These are phyloP conservation scores for Acanthosepion esculentum DNA, from an alignment of 2,888 invertebrate genomes.

Conservation along the genomic window DNA sequence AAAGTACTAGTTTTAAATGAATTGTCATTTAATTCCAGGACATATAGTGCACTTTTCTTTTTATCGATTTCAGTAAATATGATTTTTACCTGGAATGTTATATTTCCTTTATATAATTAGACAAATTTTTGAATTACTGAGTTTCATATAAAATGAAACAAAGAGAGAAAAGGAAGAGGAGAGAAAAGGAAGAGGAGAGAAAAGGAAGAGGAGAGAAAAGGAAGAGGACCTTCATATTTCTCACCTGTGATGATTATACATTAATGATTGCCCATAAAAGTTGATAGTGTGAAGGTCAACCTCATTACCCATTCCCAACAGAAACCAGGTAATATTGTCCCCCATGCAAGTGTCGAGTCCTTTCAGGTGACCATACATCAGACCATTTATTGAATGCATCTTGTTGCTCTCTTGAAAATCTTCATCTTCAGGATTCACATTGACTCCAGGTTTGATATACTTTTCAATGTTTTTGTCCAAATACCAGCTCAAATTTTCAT, in stretches of 20 bases:
- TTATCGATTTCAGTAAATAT: too few relatives aligned
- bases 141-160: too few relatives aligned
- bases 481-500: conserved; percentile 45
- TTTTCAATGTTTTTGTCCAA: background rate
- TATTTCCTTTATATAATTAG: too few relatives aligned
- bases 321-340: conserved; percentile 51
- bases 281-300: conserved; percentile 53
- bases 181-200: too few relatives aligned
- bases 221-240: background rate
- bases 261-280: conserved; percentile 54
- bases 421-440: conserved; percentile 48
- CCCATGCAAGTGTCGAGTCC: conserved; percentile 51
- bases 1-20: too few relatives aligned
- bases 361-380: conserved; percentile 50
- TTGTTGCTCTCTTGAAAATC: conserved; percentile 51
- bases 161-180: too few relatives aligned
- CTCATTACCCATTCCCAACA: conserved; percentile 54
- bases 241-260: conserved; percentile 53
- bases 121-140: too few relatives aligned
- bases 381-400: conserved; percentile 52
- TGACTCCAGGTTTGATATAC: background rate
- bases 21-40: too few relatives aligned
- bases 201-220: background rate
- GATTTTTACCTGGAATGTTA: too few relatives aligned
- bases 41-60: too few relatives aligned